phyloP scores from a whole-genome alignment of 2,113 vertebrate genomes.

The Pachypanchax playfairii region DNA sequence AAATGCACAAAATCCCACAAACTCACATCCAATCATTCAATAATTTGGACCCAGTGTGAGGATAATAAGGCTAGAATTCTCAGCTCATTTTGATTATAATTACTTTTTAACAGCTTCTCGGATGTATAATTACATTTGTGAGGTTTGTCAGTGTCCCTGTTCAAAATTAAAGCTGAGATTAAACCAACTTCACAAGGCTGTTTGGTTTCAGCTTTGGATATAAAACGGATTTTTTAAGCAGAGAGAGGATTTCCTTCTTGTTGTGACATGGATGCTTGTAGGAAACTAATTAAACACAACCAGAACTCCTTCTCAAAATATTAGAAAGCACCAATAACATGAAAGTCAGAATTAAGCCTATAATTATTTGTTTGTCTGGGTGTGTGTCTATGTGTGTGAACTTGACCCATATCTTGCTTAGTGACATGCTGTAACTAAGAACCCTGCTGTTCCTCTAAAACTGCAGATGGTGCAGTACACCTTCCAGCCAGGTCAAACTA shows the following conservation, averaged over 20 bases:
- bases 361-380: constrained; percentile 26
- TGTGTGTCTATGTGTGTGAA: constrained; percentile 28
- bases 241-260: too few relatives aligned
- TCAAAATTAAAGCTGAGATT: too few relatives aligned
- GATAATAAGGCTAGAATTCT: constrained; percentile 10
- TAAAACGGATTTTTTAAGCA: too few relatives aligned
- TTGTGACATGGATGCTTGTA: neutral
- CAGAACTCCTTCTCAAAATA: neutral
- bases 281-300: neutral
- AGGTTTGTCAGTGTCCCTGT: constrained; percentile 6
- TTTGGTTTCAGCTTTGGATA: neutral
- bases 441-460: constrained; percentile 39
- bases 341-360: constrained; percentile 27
- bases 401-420: constrained; percentile 50
- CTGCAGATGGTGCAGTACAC: constrained; percentile 58
- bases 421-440: constrained; percentile 49
- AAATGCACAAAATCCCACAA: neutral
- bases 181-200: neutral
- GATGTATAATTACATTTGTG: neutral
- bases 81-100: constrained; percentile 28
- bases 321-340: constrained; percentile 23
- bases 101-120: constrained; percentile 7
- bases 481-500: constrained; percentile 61
- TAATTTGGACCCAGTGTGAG: neutral
- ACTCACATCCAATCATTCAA: neutral